Evolutionary conservation across 2,113 vertebrate genomes (phyloP).

Genomic region (Callionymus lyra): DNA sequence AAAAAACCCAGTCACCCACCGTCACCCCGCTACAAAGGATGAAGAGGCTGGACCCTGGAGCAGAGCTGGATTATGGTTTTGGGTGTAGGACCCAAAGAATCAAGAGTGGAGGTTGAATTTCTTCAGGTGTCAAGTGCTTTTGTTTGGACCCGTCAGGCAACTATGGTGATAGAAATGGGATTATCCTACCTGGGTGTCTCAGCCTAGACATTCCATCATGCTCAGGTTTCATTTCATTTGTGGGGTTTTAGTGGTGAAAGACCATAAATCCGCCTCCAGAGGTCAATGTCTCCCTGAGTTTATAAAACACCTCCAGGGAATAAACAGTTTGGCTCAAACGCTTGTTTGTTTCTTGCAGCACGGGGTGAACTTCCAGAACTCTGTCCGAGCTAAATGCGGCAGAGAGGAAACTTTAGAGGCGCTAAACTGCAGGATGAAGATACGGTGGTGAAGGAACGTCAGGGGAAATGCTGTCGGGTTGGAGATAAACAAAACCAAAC

Average conservation of each 20-base stretch:
- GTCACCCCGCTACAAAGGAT: conserved; percentile 54
- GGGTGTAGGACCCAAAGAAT: conserved; percentile 31
- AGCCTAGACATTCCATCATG: background rate
- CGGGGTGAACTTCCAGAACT: no score
- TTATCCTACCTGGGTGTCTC: conserved; percentile 8
- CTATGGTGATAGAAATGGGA: conserved; percentile 1
- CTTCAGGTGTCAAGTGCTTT: conserved; percentile 29
- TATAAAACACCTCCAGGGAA: no score
- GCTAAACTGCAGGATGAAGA: conserved; percentile 49
- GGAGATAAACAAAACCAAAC: conserved; percentile 57
- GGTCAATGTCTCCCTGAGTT: conserved; percentile 7
- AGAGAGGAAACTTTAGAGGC: conserved; percentile 33
- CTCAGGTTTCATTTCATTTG: conserved; percentile 6
- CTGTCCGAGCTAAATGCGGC: no score
- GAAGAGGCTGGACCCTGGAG: conserved; percentile 38
- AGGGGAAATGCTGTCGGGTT: conserved; percentile 46
- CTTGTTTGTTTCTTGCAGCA: no score
- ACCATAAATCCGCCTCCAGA: no score
- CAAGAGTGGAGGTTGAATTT: conserved; percentile 23
- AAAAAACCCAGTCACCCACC: conserved; percentile 44
- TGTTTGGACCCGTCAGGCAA: conserved; percentile 14
- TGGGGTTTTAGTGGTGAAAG: background rate
- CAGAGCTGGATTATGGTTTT: conserved; percentile 49
- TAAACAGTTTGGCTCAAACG: no score
- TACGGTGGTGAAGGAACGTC: conserved; percentile 39